These are phyloP conservation scores for Strigops habroptila DNA, from an alignment of 2,113 vertebrate genomes.

Conservation along the genomic window DNA sequence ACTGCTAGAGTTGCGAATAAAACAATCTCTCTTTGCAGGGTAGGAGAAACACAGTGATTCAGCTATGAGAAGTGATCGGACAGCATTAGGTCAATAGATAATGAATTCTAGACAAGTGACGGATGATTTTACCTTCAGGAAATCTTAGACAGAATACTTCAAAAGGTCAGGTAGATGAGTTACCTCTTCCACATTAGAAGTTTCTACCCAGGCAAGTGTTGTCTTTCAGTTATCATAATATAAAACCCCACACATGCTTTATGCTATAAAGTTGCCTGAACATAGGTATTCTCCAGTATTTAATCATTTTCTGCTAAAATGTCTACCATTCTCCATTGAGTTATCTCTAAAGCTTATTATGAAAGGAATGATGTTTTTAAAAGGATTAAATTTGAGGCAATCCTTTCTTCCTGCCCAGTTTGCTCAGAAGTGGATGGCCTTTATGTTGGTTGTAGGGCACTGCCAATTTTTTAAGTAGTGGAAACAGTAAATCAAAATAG, in stretches of 20 bases:
- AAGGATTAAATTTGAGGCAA: not conserved
- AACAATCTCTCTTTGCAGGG: not conserved
- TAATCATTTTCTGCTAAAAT: not conserved
- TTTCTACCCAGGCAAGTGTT: not conserved
- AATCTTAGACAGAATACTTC: not conserved
- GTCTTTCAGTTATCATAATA: not conserved
- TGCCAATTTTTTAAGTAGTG: not conserved
- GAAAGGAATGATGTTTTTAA: not conserved
- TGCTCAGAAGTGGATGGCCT: not conserved
- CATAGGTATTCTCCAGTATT: not conserved
- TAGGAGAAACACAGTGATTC: not conserved
- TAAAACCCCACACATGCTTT: not conserved
- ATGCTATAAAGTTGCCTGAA: not conserved
- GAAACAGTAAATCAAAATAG: not conserved
- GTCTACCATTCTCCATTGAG: not conserved
- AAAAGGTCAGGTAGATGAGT: not conserved
- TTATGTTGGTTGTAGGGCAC: not conserved
- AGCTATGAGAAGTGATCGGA: not conserved
- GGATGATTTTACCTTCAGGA: not conserved
- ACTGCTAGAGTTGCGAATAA: not conserved
- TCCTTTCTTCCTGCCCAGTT: not conserved
- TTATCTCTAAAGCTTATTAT: not conserved
- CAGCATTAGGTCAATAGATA: not conserved
- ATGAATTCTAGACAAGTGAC: not conserved
- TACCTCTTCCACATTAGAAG: not conserved